Evolutionary conservation across 2,888 invertebrate species (phyloP).

Genomic region (Strigamia crassipes): DNA sequence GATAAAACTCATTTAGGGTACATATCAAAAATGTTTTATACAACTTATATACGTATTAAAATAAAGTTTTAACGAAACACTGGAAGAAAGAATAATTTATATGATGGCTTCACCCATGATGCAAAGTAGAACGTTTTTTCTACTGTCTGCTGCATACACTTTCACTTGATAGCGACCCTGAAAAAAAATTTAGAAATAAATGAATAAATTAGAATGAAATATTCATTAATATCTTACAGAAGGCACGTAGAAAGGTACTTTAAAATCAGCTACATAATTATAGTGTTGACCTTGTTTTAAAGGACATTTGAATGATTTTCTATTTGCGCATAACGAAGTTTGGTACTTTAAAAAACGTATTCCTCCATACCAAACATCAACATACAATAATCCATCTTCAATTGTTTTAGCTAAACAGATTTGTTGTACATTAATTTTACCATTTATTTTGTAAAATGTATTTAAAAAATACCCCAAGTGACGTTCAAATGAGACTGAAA

Average conservation of each 20-base stretch:
- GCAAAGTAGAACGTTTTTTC: neutral
- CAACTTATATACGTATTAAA: too few relatives aligned
- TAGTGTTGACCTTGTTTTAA: neutral
- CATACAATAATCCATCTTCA: neutral
- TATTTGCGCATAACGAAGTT: neutral
- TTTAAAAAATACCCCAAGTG: neutral
- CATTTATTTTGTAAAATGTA: neutral
- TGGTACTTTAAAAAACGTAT: neutral
- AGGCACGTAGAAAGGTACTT: neutral
- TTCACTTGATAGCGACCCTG: neutral
- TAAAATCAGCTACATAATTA: neutral
- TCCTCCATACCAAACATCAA: neutral
- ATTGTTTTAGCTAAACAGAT: neutral
- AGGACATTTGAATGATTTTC: conserved; percentile 18
- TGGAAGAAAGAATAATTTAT: neutral
- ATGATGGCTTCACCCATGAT: neutral
- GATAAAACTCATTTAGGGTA: conserved; percentile 36
- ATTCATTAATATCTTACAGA: neutral
- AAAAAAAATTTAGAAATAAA: neutral
- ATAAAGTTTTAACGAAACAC: too few relatives aligned
- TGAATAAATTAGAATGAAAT: neutral
- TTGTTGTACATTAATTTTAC: neutral
- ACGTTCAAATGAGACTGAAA: conserved; percentile 5
- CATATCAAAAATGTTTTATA: neutral
- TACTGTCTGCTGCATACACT: neutral